A percentile compares a stretch with the other conserved stretches of the same genome.
Conservation (phyloP, 2,113 vertebrate genomes). For the Pelecanus crispus region DNA sequence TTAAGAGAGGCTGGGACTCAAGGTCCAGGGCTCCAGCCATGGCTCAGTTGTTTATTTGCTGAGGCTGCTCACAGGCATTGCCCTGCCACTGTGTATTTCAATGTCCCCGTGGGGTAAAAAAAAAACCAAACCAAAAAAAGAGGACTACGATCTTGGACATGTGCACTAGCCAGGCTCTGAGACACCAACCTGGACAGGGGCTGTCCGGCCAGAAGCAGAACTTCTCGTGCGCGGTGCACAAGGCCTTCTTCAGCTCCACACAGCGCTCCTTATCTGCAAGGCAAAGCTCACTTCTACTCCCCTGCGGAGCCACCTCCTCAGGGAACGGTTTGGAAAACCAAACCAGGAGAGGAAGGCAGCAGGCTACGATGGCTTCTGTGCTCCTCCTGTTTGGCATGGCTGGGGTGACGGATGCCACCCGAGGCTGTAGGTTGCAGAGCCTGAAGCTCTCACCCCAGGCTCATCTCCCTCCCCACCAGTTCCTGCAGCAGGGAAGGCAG, state of each 20-base stretch:
- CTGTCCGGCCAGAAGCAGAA: constrained; percentile 97
- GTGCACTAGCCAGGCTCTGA: rapidly evolving
- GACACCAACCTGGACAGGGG: constrained; percentile 86
- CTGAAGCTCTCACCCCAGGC: background rate
- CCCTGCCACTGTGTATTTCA: rapidly evolving
- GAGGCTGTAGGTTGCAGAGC: background rate
- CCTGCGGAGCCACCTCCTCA: rapidly evolving
- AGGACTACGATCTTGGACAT: rapidly evolving
- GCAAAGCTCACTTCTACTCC: background rate
- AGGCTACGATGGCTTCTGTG: background rate
- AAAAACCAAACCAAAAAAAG: too few relatives aligned
- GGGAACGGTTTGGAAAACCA: background rate
- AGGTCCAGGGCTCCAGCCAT: background rate
- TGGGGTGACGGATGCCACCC: rapidly evolving
- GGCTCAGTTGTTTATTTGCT: background rate
- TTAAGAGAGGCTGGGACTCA: background rate
- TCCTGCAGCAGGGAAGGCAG: background rate
- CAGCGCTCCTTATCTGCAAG: constrained; percentile 85
- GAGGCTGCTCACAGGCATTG: background rate
- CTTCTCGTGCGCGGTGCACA: constrained; percentile 88
- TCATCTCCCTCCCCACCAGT: background rate
- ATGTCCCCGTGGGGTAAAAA: rapidly evolving
- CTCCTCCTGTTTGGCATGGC: background rate
- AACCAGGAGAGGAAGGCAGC: background rate
- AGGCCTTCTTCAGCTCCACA: constrained; percentile 78